These are phyloP conservation scores for Fringilla coelebs DNA, from an alignment of 2,797 vertebrate species.

Conservation along the genomic window DNA sequence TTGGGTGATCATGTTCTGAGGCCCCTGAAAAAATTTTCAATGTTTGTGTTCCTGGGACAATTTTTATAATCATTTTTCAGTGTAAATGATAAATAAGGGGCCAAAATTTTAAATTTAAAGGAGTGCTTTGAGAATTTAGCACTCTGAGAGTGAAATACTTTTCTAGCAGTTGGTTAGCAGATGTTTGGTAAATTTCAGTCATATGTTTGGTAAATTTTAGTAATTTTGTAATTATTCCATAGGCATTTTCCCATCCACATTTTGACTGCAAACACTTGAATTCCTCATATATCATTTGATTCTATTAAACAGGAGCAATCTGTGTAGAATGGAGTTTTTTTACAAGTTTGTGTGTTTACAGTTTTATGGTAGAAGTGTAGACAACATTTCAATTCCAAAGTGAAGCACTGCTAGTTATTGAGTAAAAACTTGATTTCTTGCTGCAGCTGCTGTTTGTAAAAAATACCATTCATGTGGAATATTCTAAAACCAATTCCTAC, in stretches of 20 bases:
- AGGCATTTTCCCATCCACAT: neutral
- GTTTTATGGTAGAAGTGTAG: neutral
- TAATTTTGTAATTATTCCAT: neutral
- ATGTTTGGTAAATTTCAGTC: neutral
- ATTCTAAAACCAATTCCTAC: neutral
- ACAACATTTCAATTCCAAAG: neutral
- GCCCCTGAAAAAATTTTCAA: neutral
- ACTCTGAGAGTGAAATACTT: neutral
- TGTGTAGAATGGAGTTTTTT: neutral
- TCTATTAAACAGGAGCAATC: neutral
- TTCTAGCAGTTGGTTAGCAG: neutral
- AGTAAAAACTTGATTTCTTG: neutral
- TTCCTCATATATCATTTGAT: neutral
- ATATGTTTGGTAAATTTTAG: neutral
- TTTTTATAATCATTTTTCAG: neutral
- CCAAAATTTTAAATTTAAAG: neutral
- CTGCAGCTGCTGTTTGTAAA: neutral
- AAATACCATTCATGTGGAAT: neutral
- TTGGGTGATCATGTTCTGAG: neutral
- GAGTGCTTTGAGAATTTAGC: neutral
- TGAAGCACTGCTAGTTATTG: neutral
- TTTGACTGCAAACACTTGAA: neutral
- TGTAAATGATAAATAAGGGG: neutral
- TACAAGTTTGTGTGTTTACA: neutral
- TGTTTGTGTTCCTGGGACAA: neutral